Base-by-base conservation (phyloP, 2,113 vertebrate genomes). In the Corvus hawaiiensis region DNA sequence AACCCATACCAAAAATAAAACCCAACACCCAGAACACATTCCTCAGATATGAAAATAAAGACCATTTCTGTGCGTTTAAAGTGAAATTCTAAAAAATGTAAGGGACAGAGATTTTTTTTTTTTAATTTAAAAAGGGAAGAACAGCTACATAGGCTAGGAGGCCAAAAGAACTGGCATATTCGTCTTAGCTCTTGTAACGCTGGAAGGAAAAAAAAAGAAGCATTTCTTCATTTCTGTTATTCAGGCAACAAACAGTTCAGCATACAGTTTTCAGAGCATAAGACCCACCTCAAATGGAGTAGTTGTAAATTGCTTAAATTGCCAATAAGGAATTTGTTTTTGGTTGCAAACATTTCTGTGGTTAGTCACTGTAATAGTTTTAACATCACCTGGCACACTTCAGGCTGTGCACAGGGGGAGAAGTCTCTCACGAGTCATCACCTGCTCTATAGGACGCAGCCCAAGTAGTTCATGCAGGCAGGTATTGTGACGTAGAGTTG, bases 1-100 rank as follows among this genome's bases (percentile, higher is more conserved):
- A 87, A 95, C 56, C 62, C 96, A 78, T 86, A 84, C 85, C 86
- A 95, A 94, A 97, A 94, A 93, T 43, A 85, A 93, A 90, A 63
- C 32, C n/a, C 7, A 14, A 71, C 39, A 77, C 9, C 3, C 62
- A 46, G 18, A 91, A 72, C 11, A 52, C 79, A 61, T 84, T 95
- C 73, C 76, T 94, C 56, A 84, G 52, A 82, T 61, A 28, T 4
- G 41, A 87, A 94, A 74, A 49, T 55, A 71, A 14, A 3, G 46
- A 87, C 72, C 43, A 61, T 75, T 92, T 91, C 41, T 54, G 26
- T 71, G 74, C 84, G 88, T 96, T 94, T 90, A 72, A 92, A 87
- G 58, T 67, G n/a, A 90, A 93, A 81, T 13, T 33, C 24, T 11
- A 46, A 72, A 72, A 87, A 68, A 24, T 10, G 2, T 24, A 78